Evolutionary conservation across 2,797 vertebrate genomes (phyloP).

Genomic region (Holocentrus rufus): DNA sequence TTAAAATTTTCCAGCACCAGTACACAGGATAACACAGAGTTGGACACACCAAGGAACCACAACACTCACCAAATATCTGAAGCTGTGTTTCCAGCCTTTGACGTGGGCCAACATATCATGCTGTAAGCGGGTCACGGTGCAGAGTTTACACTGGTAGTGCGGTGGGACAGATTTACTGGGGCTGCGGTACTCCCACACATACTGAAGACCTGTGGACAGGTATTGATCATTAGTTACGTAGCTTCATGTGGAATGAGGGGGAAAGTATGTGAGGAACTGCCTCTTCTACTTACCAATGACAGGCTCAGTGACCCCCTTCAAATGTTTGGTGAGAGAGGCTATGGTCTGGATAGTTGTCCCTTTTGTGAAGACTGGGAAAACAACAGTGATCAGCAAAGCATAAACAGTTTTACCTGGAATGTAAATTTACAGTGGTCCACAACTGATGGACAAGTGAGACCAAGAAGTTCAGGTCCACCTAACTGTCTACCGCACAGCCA

Average conservation of each 20-base stretch:
- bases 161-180: conserved; percentile 82
- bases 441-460: conserved; percentile 10
- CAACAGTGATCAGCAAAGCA: conserved; percentile 51
- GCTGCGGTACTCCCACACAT: conserved; percentile 86
- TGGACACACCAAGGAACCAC: not conserved
- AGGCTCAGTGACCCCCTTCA: conserved; percentile 72
- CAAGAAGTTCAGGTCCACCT: conserved; percentile 4
- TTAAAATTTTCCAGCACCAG: not conserved
- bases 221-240: conserved; percentile 9
- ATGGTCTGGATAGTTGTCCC: conserved; percentile 75
- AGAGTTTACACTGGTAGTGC: conserved; percentile 85
- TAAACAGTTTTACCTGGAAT: not conserved
- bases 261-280: not conserved
- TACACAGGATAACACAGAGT: not conserved
- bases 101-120: conserved; percentile 82
- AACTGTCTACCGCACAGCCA: conserved; percentile 4
- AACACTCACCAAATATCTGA: conserved; percentile 79
- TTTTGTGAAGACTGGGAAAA: conserved; percentile 77
- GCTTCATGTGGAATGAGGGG: not conserved
- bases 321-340: conserved; percentile 75
- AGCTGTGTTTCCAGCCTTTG: conserved; percentile 83
- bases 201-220: conserved; percentile 81
- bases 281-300: conserved; percentile 77
- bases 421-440: not conserved
- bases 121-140: conserved; percentile 77